Conservation (phyloP, 2,797 vertebrate species). For the Spondyliosoma cantharus region DNA sequence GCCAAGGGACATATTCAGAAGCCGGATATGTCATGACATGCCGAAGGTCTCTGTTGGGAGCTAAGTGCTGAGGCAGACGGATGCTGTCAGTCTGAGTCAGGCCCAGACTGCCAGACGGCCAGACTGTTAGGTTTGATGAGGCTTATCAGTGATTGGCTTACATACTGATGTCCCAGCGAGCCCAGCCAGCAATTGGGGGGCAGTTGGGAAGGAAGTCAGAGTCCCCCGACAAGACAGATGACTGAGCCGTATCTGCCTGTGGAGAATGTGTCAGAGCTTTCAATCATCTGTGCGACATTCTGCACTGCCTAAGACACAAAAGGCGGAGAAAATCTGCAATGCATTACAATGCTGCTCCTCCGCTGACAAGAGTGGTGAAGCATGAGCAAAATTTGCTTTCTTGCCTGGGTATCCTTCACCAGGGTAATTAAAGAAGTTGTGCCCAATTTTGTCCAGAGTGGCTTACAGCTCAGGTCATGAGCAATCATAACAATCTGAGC, state of each 20-base stretch:
- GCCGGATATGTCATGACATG: constrained; percentile 20
- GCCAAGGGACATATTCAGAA: constrained; percentile 20
- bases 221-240: constrained; percentile 19
- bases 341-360: constrained; percentile 14
- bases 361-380: constrained; percentile 40
- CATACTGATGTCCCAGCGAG: constrained; percentile 42
- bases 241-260: constrained; percentile 35
- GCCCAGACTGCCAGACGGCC: constrained; percentile 30
- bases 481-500: constrained; percentile 34
- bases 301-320: constrained; percentile 6
- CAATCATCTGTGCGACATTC: constrained; percentile 23
- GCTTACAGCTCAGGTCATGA: constrained; percentile 36
- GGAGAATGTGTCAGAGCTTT: constrained; percentile 40
- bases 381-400: constrained; percentile 33
- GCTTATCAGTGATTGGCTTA: constrained; percentile 49
- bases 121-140: constrained; percentile 30
- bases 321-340: constrained; percentile 23
- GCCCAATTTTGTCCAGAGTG: constrained; percentile 42
- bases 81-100: constrained; percentile 49
- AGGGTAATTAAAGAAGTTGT: constrained; percentile 21
- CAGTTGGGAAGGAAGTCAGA: constrained; percentile 26
- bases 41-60: constrained; percentile 18
- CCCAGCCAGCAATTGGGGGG: constrained; percentile 4
- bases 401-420: constrained; percentile 49
- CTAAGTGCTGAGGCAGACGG: constrained; percentile 39